A percentile compares a stretch with the other conserved stretches of the same genome.
Conservation (phyloP, 2,113 vertebrate genomes). For the Rhegmatorhina hoffmannsi region DNA sequence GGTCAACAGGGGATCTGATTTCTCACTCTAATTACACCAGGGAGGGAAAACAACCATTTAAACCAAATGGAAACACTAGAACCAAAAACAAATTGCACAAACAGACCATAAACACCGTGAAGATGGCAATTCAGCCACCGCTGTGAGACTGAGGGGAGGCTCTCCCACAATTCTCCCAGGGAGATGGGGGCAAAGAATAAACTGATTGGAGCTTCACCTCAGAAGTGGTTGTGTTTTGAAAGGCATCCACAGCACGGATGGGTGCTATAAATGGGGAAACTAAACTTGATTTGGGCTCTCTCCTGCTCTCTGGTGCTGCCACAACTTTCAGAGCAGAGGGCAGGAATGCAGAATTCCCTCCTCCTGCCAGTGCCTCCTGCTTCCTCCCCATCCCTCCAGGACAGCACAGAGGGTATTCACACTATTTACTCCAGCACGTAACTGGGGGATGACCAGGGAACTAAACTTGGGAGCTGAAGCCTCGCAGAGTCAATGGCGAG, state of each 20-base stretch:
- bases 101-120: rapidly evolving
- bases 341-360: not conserved
- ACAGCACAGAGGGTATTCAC: not conserved
- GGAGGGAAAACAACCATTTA: not conserved
- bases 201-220: not conserved
- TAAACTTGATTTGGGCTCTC: not conserved
- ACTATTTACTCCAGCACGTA: not conserved
- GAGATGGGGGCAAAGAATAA: not conserved
- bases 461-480: conserved; percentile 36
- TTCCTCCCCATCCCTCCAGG: not conserved
- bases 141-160: rapidly evolving
- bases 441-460: not conserved
- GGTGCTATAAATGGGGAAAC: not conserved
- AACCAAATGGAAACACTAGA: not conserved
- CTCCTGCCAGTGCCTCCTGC: not conserved
- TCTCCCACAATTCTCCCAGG: not conserved
- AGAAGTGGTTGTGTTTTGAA: not conserved
- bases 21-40: not conserved
- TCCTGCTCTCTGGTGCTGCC: not conserved
- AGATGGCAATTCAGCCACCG: not conserved
- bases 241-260: not conserved
- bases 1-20: not conserved
- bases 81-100: not conserved
- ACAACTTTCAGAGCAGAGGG: not conserved
- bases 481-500: not conserved